A percentile compares a stretch with the other conserved stretches of the same genome.
Conservation (phyloP, 2,888 invertebrate species). For the Dynastes grantii region DNA sequence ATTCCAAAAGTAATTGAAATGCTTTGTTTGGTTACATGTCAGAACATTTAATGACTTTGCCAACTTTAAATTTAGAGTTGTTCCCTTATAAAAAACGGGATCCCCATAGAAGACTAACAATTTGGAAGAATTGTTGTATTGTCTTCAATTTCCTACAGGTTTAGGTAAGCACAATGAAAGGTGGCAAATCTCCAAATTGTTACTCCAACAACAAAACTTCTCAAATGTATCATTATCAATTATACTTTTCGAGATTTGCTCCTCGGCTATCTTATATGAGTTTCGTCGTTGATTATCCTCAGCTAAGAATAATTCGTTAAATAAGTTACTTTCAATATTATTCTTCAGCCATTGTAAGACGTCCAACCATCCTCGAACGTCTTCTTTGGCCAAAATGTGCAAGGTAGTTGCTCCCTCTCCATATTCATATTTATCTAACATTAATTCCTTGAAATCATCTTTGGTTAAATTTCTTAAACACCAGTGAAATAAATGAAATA, state of each 20-base stretch:
- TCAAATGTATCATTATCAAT: neutral
- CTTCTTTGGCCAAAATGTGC: neutral
- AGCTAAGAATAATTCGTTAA: neutral
- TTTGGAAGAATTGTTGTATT: too few species aligned
- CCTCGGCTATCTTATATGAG: neutral
- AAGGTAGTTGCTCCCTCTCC: neutral
- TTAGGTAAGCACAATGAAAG: too few species aligned
- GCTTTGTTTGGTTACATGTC: too few species aligned
- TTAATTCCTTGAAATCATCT: neutral
- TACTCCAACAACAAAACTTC: too few species aligned
- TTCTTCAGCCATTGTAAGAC: neutral
- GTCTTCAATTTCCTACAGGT: too few species aligned
- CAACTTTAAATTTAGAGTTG: too few species aligned
- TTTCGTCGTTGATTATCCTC: neutral
- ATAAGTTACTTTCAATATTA: neutral
- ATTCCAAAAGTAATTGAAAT: too few species aligned
- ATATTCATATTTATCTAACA: neutral
- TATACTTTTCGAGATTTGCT: neutral
- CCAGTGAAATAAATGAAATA: neutral
- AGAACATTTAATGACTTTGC: too few species aligned
- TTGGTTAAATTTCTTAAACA: neutral
- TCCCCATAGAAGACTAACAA: too few species aligned
- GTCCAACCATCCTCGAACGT: neutral
- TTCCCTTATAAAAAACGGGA: too few species aligned
- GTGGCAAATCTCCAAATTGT: too few species aligned